Evolutionary conservation across 2,113 vertebrate genomes (phyloP).

Genomic region (Nanorana parkeri): DNA sequence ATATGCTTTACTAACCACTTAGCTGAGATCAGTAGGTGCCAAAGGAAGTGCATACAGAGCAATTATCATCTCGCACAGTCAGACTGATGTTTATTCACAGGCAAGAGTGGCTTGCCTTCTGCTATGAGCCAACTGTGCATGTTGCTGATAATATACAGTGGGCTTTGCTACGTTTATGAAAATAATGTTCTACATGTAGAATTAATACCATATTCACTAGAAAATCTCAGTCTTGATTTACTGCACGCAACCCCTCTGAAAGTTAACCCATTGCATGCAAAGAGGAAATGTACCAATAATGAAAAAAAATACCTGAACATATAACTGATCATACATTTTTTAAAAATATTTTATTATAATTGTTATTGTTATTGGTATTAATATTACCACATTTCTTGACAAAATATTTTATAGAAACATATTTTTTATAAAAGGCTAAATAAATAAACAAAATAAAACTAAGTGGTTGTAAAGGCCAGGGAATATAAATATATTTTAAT

Average conservation of each 20-base stretch:
- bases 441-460: too few relatives aligned
- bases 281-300: not conserved
- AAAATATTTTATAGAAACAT: too few relatives aligned
- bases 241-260: not conserved
- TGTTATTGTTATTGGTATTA: too few relatives aligned
- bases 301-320: too few relatives aligned
- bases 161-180: constrained; percentile 65
- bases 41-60: constrained; percentile 74
- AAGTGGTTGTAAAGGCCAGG: too few relatives aligned
- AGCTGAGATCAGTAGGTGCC: constrained; percentile 74
- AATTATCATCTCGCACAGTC: constrained; percentile 76
- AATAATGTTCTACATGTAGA: constrained; percentile 58
- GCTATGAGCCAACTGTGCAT: constrained; percentile 70
- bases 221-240: constrained; percentile 39
- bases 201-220: constrained; percentile 43
- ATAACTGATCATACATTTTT: too few relatives aligned
- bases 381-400: too few relatives aligned
- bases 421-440: too few relatives aligned
- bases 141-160: constrained; percentile 72
- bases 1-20: constrained; percentile 76
- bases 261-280: not conserved
- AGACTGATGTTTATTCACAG: constrained; percentile 78
- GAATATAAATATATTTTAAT: too few relatives aligned
- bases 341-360: too few relatives aligned
- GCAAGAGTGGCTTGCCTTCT: constrained; percentile 69